Percentiles rank a stretch among this genome's conserved stretches.
phyloP scores from a whole-genome alignment of 2,797 vertebrate genomes.

The Lateolabrax maculatus region DNA sequence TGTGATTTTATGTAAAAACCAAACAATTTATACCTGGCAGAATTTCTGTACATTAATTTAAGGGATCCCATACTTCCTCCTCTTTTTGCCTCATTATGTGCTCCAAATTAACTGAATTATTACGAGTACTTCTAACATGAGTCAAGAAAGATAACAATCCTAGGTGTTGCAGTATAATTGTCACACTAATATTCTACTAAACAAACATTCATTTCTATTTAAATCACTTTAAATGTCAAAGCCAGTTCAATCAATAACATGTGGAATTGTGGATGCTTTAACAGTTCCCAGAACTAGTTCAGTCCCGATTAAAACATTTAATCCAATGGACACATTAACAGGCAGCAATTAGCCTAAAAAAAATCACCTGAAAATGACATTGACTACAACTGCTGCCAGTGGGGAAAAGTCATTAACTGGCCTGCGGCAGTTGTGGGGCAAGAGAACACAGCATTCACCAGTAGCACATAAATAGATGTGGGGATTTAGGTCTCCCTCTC shows the following conservation, averaged over 20 bases:
- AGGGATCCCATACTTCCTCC: neutral
- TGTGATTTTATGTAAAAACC: neutral
- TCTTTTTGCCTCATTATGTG: neutral
- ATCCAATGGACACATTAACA: constrained; percentile 66
- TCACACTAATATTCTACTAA: neutral
- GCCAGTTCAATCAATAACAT: constrained; percentile 17
- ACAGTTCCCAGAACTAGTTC: constrained; percentile 37
- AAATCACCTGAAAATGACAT: constrained; percentile 70
- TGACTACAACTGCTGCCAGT: constrained; percentile 57
- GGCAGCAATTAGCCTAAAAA: constrained; percentile 78
- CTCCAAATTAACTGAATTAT: neutral
- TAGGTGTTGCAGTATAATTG: constrained; percentile 2
- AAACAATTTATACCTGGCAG: neutral
- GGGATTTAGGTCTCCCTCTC: constrained; percentile 80
- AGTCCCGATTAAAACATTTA: constrained; percentile 45
- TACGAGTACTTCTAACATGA: neutral
- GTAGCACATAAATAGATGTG: constrained; percentile 78
- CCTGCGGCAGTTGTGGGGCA: constrained; percentile 66
- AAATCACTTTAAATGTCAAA: constrained; percentile 23
- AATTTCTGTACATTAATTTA: neutral
- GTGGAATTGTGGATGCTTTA: constrained; percentile 20
- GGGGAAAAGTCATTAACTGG: constrained; percentile 51
- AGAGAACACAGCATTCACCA: constrained; percentile 68
- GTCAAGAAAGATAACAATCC: neutral
- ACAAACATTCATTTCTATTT: neutral